phyloP scores from a whole-genome alignment of 1,140 invertebrate genomes.

The Tetragnatha versicolor region DNA sequence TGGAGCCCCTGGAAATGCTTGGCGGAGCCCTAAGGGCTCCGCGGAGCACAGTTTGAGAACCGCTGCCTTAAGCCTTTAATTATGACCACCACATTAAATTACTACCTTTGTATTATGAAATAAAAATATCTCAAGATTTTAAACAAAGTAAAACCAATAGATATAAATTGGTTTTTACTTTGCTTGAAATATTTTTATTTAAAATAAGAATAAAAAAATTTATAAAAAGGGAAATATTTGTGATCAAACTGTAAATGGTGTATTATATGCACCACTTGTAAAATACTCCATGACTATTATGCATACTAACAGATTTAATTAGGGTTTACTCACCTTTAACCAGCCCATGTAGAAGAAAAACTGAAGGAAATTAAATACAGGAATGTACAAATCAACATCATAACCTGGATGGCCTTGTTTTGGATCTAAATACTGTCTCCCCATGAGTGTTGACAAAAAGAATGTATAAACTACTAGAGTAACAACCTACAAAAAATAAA shows the following conservation, averaged over 20 bases:
- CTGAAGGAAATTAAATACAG: constrained; percentile 69
- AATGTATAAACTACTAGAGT: constrained; percentile 74
- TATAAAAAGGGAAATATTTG: constrained; percentile 1
- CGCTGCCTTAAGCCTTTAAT: too few relatives aligned
- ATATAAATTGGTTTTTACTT: too few relatives aligned
- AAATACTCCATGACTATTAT: neutral
- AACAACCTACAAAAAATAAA: constrained; percentile 71
- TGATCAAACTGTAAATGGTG: too few relatives aligned
- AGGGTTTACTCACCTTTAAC: constrained; percentile 68
- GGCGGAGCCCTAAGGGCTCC: too few relatives aligned
- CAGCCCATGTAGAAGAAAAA: constrained; percentile 98
- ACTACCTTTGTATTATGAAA: too few relatives aligned
- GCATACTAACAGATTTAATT: neutral
- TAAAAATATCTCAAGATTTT: too few relatives aligned
- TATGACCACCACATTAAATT: too few relatives aligned
- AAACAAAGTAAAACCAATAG: too few relatives aligned
- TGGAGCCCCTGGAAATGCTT: too few relatives aligned
- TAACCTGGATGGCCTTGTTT: constrained; percentile 58
- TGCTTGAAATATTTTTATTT: too few relatives aligned
- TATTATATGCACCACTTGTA: too few relatives aligned
- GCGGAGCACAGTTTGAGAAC: too few relatives aligned
- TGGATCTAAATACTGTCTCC: constrained; percentile 78
- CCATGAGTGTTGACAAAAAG: constrained; percentile 85
- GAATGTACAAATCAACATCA: constrained; percentile 58
- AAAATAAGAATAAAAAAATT: neutral